Conservation (phyloP, 2,113 vertebrate species). For the Mola mola region DNA sequence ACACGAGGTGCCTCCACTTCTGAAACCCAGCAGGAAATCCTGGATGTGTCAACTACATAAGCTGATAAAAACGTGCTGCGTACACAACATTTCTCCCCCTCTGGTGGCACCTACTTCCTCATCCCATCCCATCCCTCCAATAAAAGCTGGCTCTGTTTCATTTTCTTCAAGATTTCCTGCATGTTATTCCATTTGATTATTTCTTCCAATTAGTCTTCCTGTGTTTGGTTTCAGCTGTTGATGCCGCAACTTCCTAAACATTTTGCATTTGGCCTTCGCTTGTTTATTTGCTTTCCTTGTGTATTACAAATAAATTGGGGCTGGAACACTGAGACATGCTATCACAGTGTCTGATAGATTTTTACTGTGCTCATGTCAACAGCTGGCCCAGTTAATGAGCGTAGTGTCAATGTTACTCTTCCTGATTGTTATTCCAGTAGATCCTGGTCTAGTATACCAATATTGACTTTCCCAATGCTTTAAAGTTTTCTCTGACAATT, state of each 20-base stretch:
- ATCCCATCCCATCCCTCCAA: too few relatives aligned
- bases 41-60: neutral
- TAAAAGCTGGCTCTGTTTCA: too few relatives aligned
- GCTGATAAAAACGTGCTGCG: neutral
- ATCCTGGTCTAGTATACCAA: slow-evolving; percentile 24
- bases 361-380: slow-evolving; percentile 20
- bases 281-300: neutral
- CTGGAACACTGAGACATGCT: slow-evolving; percentile 1
- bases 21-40: neutral
- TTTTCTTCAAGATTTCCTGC: too few relatives aligned
- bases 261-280: neutral
- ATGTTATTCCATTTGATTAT: too few relatives aligned
- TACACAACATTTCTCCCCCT: neutral
- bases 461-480: slow-evolving; percentile 16
- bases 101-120: too few relatives aligned
- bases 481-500: slow-evolving; percentile 10
- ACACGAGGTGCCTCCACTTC: neutral
- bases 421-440: neutral
- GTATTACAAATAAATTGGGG: neutral
- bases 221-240: slow-evolving; percentile 10
- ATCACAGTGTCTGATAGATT: slow-evolving; percentile 4
- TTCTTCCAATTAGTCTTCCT: too few relatives aligned
- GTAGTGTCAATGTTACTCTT: slow-evolving; percentile 12
- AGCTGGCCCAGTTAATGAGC: slow-evolving; percentile 25
- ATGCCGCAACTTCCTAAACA: neutral